These are phyloP conservation scores for Drosophila sucinea DNA, from an alignment of 1,140 invertebrate species.

Conservation along the genomic window DNA sequence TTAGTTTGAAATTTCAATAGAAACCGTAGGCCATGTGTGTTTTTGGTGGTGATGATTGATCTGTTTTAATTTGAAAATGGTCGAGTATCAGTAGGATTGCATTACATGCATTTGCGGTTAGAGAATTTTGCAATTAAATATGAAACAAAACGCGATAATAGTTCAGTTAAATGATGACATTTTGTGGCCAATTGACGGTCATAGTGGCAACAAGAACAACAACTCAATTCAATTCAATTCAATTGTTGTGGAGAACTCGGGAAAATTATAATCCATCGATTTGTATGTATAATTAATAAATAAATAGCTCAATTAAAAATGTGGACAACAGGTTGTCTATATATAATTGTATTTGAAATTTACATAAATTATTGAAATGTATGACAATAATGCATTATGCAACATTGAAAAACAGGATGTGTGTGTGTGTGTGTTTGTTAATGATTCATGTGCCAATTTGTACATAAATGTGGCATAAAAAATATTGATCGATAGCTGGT, in stretches of 20 bases:
- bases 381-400: neutral
- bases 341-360: neutral
- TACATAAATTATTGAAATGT: neutral
- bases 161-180: neutral
- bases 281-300: conserved; percentile 19
- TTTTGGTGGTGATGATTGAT: neutral
- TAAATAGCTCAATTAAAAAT: conserved; percentile 7
- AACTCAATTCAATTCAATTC: neutral
- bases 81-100: conserved; percentile 42
- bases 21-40: too few relatives aligned
- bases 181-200: neutral
- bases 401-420: neutral
- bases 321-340: neutral
- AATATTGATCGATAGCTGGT: neutral
- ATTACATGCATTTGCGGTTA: conserved; percentile 40
- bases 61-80: neutral
- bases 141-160: conserved; percentile 1
- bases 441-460: neutral
- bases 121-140: conserved; percentile 41
- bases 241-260: neutral
- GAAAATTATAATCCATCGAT: neutral
- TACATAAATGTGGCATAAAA: neutral
- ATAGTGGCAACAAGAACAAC: neutral
- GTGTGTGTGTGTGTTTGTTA: neutral
- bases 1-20: too few relatives aligned